Evolutionary conservation across 2,888 invertebrate genomes (phyloP).

Genomic region (Dermolepida albohirtum): DNA sequence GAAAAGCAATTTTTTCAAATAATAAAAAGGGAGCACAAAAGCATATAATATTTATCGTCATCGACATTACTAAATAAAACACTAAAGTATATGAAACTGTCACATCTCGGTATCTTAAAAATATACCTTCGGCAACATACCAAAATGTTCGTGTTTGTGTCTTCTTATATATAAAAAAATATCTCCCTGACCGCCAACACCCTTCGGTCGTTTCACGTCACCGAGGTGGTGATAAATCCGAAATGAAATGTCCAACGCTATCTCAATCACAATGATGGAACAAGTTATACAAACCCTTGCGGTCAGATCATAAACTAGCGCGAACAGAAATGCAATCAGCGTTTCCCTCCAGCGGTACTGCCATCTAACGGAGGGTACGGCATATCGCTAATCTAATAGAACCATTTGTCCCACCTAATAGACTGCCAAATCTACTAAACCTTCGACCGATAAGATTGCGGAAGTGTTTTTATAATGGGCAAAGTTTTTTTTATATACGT

Average conservation of each 20-base stretch:
- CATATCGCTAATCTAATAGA: conserved; percentile 58
- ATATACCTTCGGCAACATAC: background rate
- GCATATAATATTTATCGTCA: background rate
- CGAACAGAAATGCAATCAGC: conserved; percentile 51
- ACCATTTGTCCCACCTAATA: conserved; percentile 57
- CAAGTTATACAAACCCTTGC: conserved; percentile 48
- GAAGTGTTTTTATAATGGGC: conserved; percentile 37
- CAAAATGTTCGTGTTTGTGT: background rate
- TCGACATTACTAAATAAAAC: conserved; percentile 21
- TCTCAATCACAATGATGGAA: conserved; percentile 50
- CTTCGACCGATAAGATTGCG: conserved; percentile 37
- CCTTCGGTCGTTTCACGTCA: conserved; percentile 44
- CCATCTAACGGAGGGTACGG: conserved; percentile 47
- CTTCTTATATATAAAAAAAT: conserved; percentile 29
- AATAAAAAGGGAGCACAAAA: too few relatives aligned
- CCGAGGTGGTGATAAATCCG: conserved; percentile 48
- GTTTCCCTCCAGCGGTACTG: conserved; percentile 43
- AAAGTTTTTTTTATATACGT: conserved; percentile 23
- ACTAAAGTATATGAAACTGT: conserved; percentile 11
- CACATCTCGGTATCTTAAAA: conserved; percentile 20
- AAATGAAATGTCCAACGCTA: conserved; percentile 50
- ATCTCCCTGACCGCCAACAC: conserved; percentile 23
- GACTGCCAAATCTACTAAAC: conserved; percentile 50
- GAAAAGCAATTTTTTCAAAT: too few relatives aligned
- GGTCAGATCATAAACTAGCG: conserved; percentile 50